Conservation (phyloP, 2,888 invertebrate species). For the Acanthosoma haemorrhoidale region DNA sequence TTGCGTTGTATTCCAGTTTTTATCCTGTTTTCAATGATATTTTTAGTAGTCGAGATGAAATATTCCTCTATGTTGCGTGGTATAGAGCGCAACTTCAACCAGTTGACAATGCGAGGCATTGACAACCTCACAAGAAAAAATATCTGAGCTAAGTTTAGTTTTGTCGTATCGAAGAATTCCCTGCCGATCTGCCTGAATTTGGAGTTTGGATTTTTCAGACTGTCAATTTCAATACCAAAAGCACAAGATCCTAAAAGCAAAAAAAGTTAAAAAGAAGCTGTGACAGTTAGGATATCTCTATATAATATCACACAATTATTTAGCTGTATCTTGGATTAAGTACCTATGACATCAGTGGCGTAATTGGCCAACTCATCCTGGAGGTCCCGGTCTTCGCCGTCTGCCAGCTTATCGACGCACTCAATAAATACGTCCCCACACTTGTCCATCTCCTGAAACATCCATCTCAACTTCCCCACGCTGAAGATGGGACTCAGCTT, state of each 20-base stretch:
- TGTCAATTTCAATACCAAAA: slow-evolving; percentile 31
- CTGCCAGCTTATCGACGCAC: neutral
- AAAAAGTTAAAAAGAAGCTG: neutral
- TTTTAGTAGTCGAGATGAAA: neutral
- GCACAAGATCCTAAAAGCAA: slow-evolving; percentile 30
- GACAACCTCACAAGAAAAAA: neutral
- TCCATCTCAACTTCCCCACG: slow-evolving; percentile 28
- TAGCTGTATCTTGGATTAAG: neutral
- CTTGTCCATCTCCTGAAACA: slow-evolving; percentile 32
- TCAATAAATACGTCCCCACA: slow-evolving; percentile 16
- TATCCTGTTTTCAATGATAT: slow-evolving; percentile 24
- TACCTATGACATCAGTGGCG: slow-evolving; percentile 32
- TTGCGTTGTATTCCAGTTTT: slow-evolving; percentile 21
- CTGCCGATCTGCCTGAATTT: slow-evolving; percentile 22
- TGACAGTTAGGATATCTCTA: neutral
- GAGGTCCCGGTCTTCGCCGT: slow-evolving; percentile 25
- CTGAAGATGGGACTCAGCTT: slow-evolving; percentile 30
- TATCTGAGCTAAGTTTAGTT: neutral
- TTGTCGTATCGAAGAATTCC: neutral
- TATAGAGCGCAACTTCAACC: slow-evolving; percentile 15
- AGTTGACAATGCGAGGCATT: neutral
- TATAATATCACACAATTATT: neutral
- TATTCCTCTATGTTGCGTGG: slow-evolving; percentile 2
- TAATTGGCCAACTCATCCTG: slow-evolving; percentile 22
- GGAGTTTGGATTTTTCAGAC: slow-evolving; percentile 19